These are phyloP conservation scores for Seriola dumerili DNA, from an alignment of 2,113 vertebrate genomes.

Conservation along the genomic window DNA sequence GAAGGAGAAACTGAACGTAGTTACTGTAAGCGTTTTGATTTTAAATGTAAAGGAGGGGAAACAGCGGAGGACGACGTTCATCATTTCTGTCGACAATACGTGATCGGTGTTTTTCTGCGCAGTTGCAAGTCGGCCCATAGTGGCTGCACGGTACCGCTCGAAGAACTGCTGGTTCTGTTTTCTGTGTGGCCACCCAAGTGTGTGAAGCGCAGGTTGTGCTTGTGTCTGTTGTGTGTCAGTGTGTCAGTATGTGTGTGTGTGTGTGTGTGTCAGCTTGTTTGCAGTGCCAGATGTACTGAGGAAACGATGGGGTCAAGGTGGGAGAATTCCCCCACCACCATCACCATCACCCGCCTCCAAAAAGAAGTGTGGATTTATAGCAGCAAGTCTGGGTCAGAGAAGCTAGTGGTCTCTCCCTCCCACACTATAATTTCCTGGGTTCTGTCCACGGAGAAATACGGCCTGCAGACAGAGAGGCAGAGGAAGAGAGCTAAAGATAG, in stretches of 20 bases:
- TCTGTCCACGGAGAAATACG: constrained; percentile 69
- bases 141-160: neutral
- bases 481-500: constrained; percentile 55
- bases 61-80: neutral
- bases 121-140: constrained; percentile 1
- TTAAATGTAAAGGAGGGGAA: no score
- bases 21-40: no score
- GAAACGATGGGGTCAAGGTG: constrained; percentile 60
- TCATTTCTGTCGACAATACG: neutral
- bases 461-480: constrained; percentile 44
- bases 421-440: constrained; percentile 70
- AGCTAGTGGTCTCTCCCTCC: constrained; percentile 52
- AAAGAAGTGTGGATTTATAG: constrained; percentile 67
- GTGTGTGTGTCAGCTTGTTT: constrained; percentile 42
- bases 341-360: neutral
- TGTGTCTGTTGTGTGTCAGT: constrained; percentile 45
- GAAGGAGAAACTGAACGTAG: neutral
- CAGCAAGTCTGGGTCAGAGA: constrained; percentile 60
- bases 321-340: neutral
- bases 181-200: constrained; percentile 47
- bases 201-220: constrained; percentile 35
- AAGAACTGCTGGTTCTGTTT: constrained; percentile 14
- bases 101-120: neutral
- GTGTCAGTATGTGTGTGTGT: constrained; percentile 1
- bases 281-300: constrained; percentile 48